A percentile compares a stretch with the other conserved stretches of the same genome.
Evolutionary conservation across 1,140 invertebrate genomes (phyloP).

Genomic region (Propsilocerus akamusi): DNA sequence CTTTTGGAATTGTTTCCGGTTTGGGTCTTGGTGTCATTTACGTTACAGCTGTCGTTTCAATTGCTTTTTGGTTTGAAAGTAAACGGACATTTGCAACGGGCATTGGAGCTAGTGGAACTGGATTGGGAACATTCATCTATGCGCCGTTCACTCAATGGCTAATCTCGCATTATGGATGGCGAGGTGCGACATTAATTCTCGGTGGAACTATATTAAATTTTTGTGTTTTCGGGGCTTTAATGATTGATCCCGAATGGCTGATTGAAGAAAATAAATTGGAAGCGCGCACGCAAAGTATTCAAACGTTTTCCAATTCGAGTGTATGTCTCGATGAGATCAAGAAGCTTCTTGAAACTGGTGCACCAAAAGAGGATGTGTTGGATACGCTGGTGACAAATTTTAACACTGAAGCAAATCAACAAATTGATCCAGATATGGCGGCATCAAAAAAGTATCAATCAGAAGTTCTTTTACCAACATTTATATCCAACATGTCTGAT

Average conservation of each 20-base stretch:
- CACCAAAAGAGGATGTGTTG: constrained; percentile 41
- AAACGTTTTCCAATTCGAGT: constrained; percentile 23
- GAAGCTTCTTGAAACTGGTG: constrained; percentile 39
- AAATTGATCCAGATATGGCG: constrained; percentile 18
- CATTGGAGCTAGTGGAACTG: constrained; percentile 67
- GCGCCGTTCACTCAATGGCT: constrained; percentile 59
- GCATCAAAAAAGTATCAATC: constrained; percentile 20
- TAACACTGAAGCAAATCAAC: constrained; percentile 23
- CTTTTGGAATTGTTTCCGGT: constrained; percentile 72
- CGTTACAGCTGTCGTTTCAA: constrained; percentile 78
- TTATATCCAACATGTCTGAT: constrained; percentile 18
- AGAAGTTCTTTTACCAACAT: constrained; percentile 21
- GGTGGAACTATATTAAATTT: constrained; percentile 73
- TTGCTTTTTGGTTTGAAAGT: constrained; percentile 93
- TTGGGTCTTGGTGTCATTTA: constrained; percentile 71
- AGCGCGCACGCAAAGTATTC: constrained; percentile 22
- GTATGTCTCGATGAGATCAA: constrained; percentile 40
- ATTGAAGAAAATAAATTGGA: constrained; percentile 32
- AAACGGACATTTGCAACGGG: constrained; percentile 81
- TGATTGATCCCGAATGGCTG: constrained; percentile 70
- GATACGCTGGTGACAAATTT: constrained; percentile 36
- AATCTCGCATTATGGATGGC: constrained; percentile 65
- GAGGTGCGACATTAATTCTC: constrained; percentile 64
- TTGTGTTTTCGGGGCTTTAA: constrained; percentile 71
- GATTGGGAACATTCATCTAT: constrained; percentile 67